Evolutionary conservation across 2,888 invertebrate genomes (phyloP), one percentile per base, ranked within the genome.

Genomic region (Mythimna ferrago): DNA sequence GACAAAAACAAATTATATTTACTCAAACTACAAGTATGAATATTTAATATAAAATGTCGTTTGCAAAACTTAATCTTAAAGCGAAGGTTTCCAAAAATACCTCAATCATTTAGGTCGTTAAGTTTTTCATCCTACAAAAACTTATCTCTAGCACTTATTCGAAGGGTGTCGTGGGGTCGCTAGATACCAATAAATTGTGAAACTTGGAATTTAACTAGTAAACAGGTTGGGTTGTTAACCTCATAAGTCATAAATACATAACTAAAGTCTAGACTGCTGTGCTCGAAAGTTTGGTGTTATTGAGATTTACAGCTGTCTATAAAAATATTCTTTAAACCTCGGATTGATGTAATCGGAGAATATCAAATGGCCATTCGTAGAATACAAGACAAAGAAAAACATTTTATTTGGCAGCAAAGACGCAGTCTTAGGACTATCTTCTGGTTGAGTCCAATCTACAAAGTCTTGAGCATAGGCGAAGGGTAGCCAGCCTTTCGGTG

Each of bases 181-280:
- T 48, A 83, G 68, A 81, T 76, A 26, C 41, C 70, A 57, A 80
- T 84, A 83, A 84, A 82, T 77, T 68, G 16, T 38, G 5, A 82
- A 69, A 66, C 73, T 82, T 73, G 72, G 21, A 44, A 41, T 66
- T 61, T 65, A 73, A 63, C 64, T 57, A 38, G 66, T 72, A 80
- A 80, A 85, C 76, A 84, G 54, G 19, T 63, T 32, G 73, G 82
- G 48, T 73, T 57, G 21, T 75, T 82, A 73, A 71, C 76, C 78
- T 69, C 77, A 74, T 77, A 78, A 75, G 9, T 69, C 77, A 74
- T 77, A 78, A 75, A 9, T 71, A 66, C 76, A 74, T 77, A 78
- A 75, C 9, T 71, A 70, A 64, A 44, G 48, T 66, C 71, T 71
- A 75, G 78, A 66, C 73, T 65, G 71, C 35, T n/a, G n/a, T 64